These are phyloP conservation scores for Drosophila repleta DNA, from an alignment of 1,140 invertebrate species.

Conservation along the genomic window DNA sequence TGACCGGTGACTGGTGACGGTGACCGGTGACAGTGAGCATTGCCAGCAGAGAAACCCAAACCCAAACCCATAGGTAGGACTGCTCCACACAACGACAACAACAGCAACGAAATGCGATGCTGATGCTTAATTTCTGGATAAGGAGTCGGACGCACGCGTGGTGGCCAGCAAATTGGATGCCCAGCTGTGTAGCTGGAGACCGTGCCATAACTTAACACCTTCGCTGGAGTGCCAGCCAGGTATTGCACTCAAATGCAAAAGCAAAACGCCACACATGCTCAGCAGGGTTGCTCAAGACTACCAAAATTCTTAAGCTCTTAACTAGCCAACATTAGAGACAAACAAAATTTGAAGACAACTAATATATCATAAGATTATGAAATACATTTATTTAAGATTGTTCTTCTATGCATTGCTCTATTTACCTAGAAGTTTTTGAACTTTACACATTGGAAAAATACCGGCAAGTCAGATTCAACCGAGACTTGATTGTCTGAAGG, in stretches of 20 bases:
- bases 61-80: constrained; percentile 60
- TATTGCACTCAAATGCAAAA: constrained; percentile 52
- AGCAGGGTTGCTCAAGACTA: constrained; percentile 18
- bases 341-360: not conserved
- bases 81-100: constrained; percentile 44
- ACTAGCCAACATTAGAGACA: not conserved
- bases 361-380: too few relatives aligned
- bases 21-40: constrained; percentile 42
- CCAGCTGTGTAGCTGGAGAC: constrained; percentile 69
- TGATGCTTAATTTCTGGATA: constrained; percentile 68
- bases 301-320: not conserved
- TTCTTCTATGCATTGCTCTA: too few relatives aligned
- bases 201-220: constrained; percentile 82
- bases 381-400: too few relatives aligned
- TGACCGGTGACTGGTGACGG: too few relatives aligned
- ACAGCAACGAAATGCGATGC: constrained; percentile 68
- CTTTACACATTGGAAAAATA: too few relatives aligned
- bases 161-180: constrained; percentile 75
- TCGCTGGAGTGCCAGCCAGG: constrained; percentile 48
- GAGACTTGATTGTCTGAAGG: too few relatives aligned
- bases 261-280: constrained; percentile 30
- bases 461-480: too few relatives aligned
- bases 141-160: constrained; percentile 7
- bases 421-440: too few relatives aligned
- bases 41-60: constrained; percentile 12